Conservation (phyloP, 2,113 vertebrate species). For the Donacobius atricapilla region DNA sequence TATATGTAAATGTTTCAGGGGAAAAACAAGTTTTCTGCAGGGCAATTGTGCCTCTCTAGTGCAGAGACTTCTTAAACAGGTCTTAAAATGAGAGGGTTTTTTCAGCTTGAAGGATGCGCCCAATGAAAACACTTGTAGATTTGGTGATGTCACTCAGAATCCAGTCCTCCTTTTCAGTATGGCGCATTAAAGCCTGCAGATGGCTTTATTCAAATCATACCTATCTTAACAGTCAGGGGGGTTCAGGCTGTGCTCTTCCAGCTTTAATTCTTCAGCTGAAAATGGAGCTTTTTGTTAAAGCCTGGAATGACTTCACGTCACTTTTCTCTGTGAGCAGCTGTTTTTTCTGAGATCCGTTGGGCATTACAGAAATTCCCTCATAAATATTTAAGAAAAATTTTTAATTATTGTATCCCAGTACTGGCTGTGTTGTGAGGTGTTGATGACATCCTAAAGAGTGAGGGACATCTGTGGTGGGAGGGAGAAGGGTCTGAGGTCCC, state of each 20-base stretch:
- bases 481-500: neutral
- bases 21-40: conserved; percentile 5
- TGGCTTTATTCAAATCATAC: neutral
- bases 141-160: neutral
- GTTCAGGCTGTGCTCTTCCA: neutral
- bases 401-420: accelerated
- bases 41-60: neutral
- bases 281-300: neutral
- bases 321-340: neutral
- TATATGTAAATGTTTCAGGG: conserved; percentile 74
- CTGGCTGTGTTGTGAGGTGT: accelerated
- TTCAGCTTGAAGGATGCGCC: neutral
- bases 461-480: neutral
- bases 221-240: neutral
- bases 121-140: neutral
- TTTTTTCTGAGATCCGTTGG: neutral
- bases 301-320: neutral
- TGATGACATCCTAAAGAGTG: accelerated
- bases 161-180: neutral
- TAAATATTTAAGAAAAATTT: neutral
- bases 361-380: neutral
- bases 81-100: neutral
- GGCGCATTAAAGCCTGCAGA: neutral
- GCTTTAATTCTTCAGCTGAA: neutral
- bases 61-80: neutral